Conservation (phyloP, 2,888 invertebrate genomes). For the Aphrophora alni region DNA sequence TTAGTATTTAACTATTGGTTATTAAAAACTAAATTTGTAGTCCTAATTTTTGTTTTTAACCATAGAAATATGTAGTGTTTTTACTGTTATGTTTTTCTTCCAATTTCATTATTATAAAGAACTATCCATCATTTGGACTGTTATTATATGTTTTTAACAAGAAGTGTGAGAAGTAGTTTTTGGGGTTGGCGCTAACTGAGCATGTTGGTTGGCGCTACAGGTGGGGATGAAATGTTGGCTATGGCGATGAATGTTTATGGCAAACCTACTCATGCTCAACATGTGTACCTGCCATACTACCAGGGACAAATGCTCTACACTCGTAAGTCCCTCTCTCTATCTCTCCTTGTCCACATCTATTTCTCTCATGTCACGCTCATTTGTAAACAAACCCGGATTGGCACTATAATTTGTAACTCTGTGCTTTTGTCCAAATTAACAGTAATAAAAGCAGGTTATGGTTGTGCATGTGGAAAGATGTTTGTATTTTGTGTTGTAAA, state of each 20-base stretch:
- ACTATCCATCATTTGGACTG: too few species aligned
- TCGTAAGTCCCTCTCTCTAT: constrained; percentile 44
- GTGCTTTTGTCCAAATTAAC: background rate
- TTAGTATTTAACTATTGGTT: too few species aligned
- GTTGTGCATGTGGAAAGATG: background rate
- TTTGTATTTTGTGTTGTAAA: background rate
- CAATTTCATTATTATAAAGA: too few species aligned
- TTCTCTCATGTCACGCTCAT: constrained; percentile 2
- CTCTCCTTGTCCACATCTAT: constrained; percentile 11
- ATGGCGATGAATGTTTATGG: constrained; percentile 58
- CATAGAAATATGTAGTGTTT: too few species aligned
- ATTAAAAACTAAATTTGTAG: too few species aligned
- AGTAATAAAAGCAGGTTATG: too few species aligned
- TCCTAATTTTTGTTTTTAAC: too few species aligned
- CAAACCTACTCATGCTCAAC: constrained; percentile 61
- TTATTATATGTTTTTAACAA: background rate
- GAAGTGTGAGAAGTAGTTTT: background rate
- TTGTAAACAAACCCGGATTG: background rate
- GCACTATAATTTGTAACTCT: background rate
- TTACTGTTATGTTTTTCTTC: too few species aligned
- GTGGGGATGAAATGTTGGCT: constrained; percentile 54
- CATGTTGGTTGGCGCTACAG: constrained; percentile 44
- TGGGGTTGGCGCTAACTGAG: constrained; percentile 32
- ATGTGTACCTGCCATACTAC: constrained; percentile 63
- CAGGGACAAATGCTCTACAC: constrained; percentile 60